Base-by-base conservation (phyloP, 1,140 invertebrate species). In the Panonychus citri region DNA sequence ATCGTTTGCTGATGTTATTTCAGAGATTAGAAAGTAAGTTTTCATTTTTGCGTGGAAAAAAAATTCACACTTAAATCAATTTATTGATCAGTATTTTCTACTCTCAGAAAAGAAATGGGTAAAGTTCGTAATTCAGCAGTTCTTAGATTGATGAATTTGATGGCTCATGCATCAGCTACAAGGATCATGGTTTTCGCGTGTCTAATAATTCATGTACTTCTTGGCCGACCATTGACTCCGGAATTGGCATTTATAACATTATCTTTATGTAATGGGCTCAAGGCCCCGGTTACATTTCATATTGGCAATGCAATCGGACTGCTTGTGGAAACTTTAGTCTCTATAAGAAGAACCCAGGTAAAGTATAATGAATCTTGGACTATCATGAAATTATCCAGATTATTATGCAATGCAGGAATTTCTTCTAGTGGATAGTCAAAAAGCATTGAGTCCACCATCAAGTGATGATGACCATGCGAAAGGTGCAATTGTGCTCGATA, bases 1-100 rank as follows among this genome's bases (percentile, higher is more conserved):
- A 62, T 77, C 81, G 0, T 87, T 86, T 64, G 73, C 77, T 39
- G 74, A 73, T 53, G 71, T 83, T 40, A 72, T 81, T 1, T 71
- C 75, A 49, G 61, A 73, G 27, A 72, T 73, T 17, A 68, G 79
- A 62, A 70, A 54, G 58, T 59, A 53, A 42, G 34, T 53, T 69
- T 21, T 21, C 1, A 7, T 7, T 7, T 34, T 34, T 46, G 42
- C 1, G 3, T 3, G 13, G 19, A 8, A 10, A 8, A 8, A 19
- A 8, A 19, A 19, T 46, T 1, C 42, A 34, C 30, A 34, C 12
- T 34, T 34, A n/a, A n/a, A n/a, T 34, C 1, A 34, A 34, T 34
- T 34, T 34, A 7, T 34, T 12, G 12, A 34, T 34, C 30, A 34
- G 12, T 34, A 19, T 46, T 46, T n/a, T 19, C 42, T 19, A n/a